Evolutionary conservation across 2,797 vertebrate genomes (phyloP).

Genomic region (Gadopsis marmoratus): DNA sequence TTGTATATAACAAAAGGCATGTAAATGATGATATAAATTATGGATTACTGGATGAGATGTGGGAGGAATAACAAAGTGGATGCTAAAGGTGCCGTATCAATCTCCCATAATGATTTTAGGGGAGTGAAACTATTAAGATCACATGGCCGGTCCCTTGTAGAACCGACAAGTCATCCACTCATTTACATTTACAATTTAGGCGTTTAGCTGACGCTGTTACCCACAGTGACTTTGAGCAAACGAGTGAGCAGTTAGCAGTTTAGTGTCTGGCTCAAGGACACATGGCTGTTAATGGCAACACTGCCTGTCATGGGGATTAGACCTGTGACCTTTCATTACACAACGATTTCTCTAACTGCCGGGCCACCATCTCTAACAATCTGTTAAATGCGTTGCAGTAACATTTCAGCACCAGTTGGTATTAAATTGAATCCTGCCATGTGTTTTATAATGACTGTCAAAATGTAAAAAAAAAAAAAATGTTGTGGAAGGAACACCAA

Average conservation of each 20-base stretch:
- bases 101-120: slow-evolving; percentile 34
- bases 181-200: slow-evolving; percentile 45
- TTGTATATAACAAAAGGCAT: slow-evolving; percentile 66
- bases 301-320: slow-evolving; percentile 27
- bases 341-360: slow-evolving; percentile 1
- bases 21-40: slow-evolving; percentile 75
- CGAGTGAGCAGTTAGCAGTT: slow-evolving; percentile 37
- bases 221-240: slow-evolving; percentile 36
- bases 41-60: slow-evolving; percentile 62
- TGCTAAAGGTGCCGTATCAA: slow-evolving; percentile 43
- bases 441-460: slow-evolving; percentile 38
- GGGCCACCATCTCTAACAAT: slow-evolving; percentile 11
- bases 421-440: slow-evolving; percentile 27
- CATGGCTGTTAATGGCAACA: background rate
- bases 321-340: slow-evolving; percentile 46
- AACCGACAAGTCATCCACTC: slow-evolving; percentile 29
- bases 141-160: slow-evolving; percentile 4
- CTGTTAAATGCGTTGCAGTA: slow-evolving; percentile 35
- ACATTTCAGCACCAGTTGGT: slow-evolving; percentile 32
- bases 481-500: slow-evolving; percentile 26
- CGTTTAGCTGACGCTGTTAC: slow-evolving; percentile 23
- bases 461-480: slow-evolving; percentile 21
- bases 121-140: slow-evolving; percentile 47
- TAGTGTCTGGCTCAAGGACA: slow-evolving; percentile 53
- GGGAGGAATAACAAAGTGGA: slow-evolving; percentile 63